phyloP scores from a whole-genome alignment of 2,888 invertebrate genomes.

The Stictocephala bisonia region DNA sequence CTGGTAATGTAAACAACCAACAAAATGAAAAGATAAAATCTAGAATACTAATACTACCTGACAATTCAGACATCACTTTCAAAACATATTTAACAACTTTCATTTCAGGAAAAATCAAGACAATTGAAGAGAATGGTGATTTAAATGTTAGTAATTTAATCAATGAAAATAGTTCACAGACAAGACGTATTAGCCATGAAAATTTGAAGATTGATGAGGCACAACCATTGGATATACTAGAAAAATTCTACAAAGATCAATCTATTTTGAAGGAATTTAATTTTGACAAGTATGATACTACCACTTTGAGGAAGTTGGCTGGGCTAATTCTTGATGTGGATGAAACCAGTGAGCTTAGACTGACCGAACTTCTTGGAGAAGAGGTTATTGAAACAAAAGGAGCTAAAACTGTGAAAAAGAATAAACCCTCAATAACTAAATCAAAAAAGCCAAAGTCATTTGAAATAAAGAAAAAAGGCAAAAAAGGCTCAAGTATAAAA shows the following conservation, averaged over 20 bases:
- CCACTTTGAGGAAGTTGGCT: not conserved
- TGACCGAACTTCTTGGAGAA: conserved; percentile 20
- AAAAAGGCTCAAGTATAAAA: not conserved
- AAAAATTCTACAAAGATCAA: not conserved
- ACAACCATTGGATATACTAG: not conserved
- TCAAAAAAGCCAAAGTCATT: not conserved
- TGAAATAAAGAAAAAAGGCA: not conserved
- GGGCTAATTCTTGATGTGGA: not conserved
- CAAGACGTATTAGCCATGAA: not conserved
- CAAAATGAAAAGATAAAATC: conserved; percentile 3
- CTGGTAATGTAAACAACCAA: not conserved
- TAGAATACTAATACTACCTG: not conserved
- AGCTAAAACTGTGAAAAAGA: not conserved
- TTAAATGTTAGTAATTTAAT: not conserved
- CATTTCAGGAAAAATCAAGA: not conserved
- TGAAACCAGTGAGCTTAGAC: not conserved
- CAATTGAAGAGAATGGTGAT: not conserved
- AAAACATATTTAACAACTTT: conserved; percentile 9
- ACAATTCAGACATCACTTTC: not conserved
- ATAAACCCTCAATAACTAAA: not conserved
- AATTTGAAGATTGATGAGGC: not conserved
- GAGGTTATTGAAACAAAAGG: conserved; percentile 20
- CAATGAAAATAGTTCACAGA: not conserved
- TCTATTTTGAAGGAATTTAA: not conserved
- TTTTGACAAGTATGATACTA: not conserved